Conservation (phyloP, 2,113 vertebrate species). For the Pelecanus crispus region DNA sequence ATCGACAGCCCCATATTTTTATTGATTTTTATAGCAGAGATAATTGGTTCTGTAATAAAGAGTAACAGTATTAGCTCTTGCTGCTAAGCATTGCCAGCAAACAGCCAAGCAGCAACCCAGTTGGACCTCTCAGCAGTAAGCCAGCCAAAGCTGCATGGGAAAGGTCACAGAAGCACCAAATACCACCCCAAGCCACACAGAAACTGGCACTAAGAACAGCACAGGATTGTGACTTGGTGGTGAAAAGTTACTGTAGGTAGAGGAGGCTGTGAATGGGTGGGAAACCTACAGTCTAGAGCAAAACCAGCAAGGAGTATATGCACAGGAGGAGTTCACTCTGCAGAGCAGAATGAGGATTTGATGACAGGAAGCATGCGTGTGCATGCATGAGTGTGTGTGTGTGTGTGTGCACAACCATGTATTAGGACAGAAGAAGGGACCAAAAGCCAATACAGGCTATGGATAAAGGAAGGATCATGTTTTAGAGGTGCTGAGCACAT, state of each 20-base stretch:
- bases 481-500: neutral
- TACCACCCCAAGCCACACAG: neutral
- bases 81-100: neutral
- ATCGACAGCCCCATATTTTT: neutral
- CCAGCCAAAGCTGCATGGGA: neutral
- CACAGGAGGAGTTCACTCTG: neutral
- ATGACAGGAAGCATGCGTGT: neutral
- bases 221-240: neutral
- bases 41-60: neutral
- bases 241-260: neutral
- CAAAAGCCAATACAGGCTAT: neutral
- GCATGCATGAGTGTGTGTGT: fast-evolving
- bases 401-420: too few relatives aligned
- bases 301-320: neutral
- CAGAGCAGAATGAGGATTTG: neutral
- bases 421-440: neutral
- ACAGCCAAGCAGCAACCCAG: neutral
- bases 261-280: neutral
- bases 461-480: neutral
- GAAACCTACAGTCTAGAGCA: neutral
- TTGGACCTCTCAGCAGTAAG: neutral
- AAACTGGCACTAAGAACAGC: neutral
- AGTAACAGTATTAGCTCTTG: neutral
- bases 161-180: neutral
- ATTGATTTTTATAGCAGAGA: neutral